Percentiles rank a stretch among this genome's conserved stretches.
phyloP scores from a whole-genome alignment of 2,797 vertebrate species.

The Smutsia temminckii region DNA sequence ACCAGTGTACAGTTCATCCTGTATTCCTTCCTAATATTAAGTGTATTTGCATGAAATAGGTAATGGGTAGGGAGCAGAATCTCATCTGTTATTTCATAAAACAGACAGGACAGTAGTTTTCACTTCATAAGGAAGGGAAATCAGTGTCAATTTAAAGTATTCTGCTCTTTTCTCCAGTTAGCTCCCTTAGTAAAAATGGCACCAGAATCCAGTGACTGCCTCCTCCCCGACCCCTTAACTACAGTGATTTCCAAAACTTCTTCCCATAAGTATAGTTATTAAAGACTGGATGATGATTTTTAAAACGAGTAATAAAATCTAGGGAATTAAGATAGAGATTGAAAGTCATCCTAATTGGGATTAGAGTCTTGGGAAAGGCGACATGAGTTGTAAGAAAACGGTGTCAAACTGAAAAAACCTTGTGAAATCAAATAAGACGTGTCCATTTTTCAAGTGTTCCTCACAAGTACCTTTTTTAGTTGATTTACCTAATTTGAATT shows the following conservation, averaged over 20 bases:
- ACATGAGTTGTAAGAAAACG: neutral
- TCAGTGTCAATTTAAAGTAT: constrained; percentile 31
- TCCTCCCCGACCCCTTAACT: neutral
- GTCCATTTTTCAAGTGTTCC: neutral
- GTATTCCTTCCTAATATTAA: neutral
- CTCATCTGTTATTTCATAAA: constrained; percentile 49
- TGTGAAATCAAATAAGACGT: neutral
- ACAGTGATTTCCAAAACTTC: constrained; percentile 34
- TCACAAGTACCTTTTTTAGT: neutral
- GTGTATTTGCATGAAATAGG: constrained; percentile 24
- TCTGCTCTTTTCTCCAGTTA: constrained; percentile 27
- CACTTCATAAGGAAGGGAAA: constrained; percentile 56
- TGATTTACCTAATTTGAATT: neutral
- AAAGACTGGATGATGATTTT: neutral
- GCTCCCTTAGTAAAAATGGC: neutral
- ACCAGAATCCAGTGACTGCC: neutral
- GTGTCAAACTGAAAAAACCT: neutral
- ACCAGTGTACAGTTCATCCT: neutral
- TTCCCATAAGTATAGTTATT: neutral
- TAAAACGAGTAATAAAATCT: neutral
- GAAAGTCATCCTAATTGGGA: neutral
- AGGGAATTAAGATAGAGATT: neutral
- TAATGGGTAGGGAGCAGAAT: neutral
- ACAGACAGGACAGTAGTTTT: constrained; percentile 16
- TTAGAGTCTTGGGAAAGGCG: constrained; percentile 30